Conservation (phyloP, 2,113 vertebrate species). For the Accipiter virgatus region DNA sequence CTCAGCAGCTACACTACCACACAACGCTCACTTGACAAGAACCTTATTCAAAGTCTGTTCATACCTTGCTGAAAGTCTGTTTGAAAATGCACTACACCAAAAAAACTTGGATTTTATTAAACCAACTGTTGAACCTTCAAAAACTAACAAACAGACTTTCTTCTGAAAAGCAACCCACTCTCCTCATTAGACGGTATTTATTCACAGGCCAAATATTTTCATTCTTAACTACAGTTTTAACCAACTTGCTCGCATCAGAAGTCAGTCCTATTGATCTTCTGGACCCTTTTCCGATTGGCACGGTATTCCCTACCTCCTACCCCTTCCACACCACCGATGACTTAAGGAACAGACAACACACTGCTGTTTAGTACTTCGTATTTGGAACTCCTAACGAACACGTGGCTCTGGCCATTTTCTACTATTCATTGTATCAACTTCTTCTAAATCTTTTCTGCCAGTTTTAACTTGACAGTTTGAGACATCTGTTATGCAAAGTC, state of each 20-base stretch:
- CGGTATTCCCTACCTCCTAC: accelerated
- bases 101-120: background rate
- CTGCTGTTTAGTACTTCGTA: too few species aligned
- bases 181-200: background rate
- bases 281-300: background rate
- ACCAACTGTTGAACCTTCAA: background rate
- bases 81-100: background rate
- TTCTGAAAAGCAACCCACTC: background rate
- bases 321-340: background rate
- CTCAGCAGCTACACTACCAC: background rate
- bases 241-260: background rate
- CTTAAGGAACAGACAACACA: background rate
- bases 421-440: background rate
- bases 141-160: background rate
- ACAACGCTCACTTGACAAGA: background rate
- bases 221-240: background rate
- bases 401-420: background rate
- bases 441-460: background rate
- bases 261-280: background rate
- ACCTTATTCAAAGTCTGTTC: background rate
- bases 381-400: background rate
- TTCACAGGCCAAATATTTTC: background rate
- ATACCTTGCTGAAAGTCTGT: background rate
- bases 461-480: background rate
- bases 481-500: background rate